Evolutionary conservation across 2,113 vertebrate species (phyloP).

Genomic region (Dermatemys mawii): DNA sequence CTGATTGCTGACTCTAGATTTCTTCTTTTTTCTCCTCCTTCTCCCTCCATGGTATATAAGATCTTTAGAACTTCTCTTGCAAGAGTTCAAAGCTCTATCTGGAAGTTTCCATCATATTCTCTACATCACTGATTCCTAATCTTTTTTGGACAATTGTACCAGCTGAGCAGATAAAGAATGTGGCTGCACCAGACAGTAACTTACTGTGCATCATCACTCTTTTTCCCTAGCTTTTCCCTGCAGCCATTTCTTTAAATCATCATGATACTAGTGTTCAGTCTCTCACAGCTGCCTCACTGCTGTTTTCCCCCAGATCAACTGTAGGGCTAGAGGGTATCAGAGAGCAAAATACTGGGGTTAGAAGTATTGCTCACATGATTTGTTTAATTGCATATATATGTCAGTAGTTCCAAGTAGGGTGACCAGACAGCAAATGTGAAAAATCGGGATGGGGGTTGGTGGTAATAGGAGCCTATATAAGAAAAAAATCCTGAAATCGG

Average conservation of each 20-base stretch:
- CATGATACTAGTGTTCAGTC: background rate
- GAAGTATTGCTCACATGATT: rapidly evolving
- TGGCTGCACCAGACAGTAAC: background rate
- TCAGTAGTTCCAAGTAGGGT: background rate
- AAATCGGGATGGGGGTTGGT: too few relatives aligned
- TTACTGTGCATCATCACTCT: rapidly evolving
- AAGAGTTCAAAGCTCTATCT: background rate
- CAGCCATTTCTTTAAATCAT: background rate
- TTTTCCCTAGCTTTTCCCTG: background rate
- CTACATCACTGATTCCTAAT: background rate
- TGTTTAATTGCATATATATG: background rate
- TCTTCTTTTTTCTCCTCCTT: background rate
- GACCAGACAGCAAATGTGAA: too few relatives aligned
- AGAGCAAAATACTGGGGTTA: rapidly evolving
- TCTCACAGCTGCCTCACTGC: background rate
- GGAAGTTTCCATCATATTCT: background rate
- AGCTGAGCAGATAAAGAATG: background rate
- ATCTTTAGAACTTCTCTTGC: background rate
- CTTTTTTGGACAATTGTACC: too few relatives aligned
- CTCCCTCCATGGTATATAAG: background rate
- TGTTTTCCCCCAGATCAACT: background rate
- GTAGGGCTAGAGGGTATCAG: background rate
- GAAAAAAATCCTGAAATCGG: too few relatives aligned
- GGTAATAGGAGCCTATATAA: too few relatives aligned
- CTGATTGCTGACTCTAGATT: background rate